A percentile compares a stretch with the other conserved stretches of the same genome.
Evolutionary conservation across 1,140 invertebrate genomes (phyloP).

Genomic region (Drosophila equinoxialis): DNA sequence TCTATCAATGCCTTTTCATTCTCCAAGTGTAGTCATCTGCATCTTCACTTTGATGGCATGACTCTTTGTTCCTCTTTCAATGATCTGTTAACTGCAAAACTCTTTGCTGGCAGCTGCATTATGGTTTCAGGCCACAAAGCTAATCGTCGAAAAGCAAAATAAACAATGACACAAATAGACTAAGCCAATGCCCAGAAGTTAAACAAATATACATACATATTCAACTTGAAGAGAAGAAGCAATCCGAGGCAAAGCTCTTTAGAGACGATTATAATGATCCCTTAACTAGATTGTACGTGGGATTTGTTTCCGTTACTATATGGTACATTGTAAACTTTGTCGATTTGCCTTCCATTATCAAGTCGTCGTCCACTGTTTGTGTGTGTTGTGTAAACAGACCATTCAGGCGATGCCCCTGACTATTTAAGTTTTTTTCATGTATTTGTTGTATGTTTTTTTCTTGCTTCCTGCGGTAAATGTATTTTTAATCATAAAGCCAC

Average conservation of each 20-base stretch:
- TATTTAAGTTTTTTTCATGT: conserved; percentile 24
- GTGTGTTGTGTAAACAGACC: conserved; percentile 57
- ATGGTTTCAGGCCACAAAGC: background rate
- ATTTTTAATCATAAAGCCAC: conserved; percentile 63
- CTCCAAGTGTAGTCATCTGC: background rate
- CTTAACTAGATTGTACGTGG: conserved; percentile 18
- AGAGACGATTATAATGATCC: conserved; percentile 5
- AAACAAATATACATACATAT: background rate
- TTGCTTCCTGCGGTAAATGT: conserved; percentile 49
- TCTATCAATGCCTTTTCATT: background rate
- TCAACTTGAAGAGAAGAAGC: background rate
- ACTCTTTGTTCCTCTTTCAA: background rate
- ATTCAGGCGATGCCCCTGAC: conserved; percentile 39
- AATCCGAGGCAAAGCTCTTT: background rate
- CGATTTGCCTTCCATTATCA: conserved; percentile 65
- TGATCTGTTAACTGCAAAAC: conserved; percentile 7
- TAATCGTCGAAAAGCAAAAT: background rate
- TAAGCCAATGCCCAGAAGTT: conserved; percentile 14
- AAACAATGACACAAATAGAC: conserved; percentile 18
- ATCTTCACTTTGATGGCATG: background rate
- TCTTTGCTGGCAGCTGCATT: background rate
- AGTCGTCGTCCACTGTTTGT: conserved; percentile 47
- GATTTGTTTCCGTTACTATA: conserved; percentile 18
- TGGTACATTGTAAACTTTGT: conserved; percentile 23
- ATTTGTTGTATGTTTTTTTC: conserved; percentile 15